phyloP scores from a whole-genome alignment of 2,113 vertebrate genomes.

The Elachura formosa region DNA sequence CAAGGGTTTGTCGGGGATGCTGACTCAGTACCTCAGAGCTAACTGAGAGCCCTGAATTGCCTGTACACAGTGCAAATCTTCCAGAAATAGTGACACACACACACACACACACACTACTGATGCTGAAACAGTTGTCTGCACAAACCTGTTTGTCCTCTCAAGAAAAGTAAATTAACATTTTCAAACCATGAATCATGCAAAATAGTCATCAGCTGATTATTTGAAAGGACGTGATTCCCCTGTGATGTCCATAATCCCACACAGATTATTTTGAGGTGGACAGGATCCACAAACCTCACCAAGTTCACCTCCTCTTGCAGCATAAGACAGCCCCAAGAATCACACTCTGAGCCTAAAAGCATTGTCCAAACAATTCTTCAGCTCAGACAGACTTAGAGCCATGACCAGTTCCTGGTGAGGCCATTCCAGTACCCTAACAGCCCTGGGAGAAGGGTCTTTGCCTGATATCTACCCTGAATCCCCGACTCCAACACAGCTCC shows the following conservation, averaged over 20 bases:
- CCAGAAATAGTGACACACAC: neutral
- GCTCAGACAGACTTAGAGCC: neutral
- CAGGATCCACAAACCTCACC: neutral
- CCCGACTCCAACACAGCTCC: neutral
- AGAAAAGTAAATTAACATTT: neutral
- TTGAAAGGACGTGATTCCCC: neutral
- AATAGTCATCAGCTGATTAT: neutral
- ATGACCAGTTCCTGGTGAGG: rapidly evolving
- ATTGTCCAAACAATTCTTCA: neutral
- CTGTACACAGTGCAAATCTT: neutral
- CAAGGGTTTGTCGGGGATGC: neutral
- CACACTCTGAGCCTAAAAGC: neutral
- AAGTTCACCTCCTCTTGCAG: neutral
- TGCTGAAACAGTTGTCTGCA: neutral
- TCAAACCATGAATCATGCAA: neutral
- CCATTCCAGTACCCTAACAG: neutral
- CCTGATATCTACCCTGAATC: neutral
- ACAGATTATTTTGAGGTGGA: neutral
- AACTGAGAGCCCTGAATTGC: neutral
- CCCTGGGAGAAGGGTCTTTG: neutral
- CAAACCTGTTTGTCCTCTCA: neutral
- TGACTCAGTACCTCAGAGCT: neutral
- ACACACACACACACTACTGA: neutral
- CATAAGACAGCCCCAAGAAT: neutral
- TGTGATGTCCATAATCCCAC: neutral